Conservation (phyloP, 2,888 invertebrate species). For the Mactromeris polynyma region DNA sequence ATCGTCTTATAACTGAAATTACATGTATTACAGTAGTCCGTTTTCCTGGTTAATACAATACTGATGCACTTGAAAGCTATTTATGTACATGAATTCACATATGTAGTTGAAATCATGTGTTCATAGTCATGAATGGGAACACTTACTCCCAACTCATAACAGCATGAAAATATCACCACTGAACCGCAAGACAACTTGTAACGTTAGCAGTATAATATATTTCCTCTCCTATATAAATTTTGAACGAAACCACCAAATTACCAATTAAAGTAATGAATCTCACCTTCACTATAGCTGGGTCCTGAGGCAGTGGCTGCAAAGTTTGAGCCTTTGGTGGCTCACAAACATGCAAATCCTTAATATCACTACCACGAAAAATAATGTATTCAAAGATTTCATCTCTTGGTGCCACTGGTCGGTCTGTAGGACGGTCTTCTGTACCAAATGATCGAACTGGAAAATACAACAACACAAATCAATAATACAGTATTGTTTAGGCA, state of each 20-base stretch:
- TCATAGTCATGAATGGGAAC: too few species aligned
- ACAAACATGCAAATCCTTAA: conserved; percentile 98
- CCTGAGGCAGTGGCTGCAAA: conserved; percentile 90
- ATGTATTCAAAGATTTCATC: conserved; percentile 99
- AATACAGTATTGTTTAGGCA: background rate
- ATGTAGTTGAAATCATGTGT: too few species aligned
- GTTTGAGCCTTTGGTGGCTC: conserved; percentile 90
- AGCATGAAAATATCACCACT: background rate
- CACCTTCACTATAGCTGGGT: conserved; percentile 98
- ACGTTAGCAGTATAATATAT: too few species aligned
- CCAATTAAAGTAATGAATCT: conserved; percentile 48
- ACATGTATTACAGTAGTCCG: too few species aligned
- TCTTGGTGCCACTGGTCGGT: conserved; percentile 97
- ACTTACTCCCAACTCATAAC: too few species aligned
- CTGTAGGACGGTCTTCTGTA: conserved; percentile 98
- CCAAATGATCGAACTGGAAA: conserved; percentile 97
- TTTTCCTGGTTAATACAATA: too few species aligned
- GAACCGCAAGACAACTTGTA: too few species aligned
- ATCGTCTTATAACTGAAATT: too few species aligned
- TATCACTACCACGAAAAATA: conserved; percentile 98
- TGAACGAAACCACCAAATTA: too few species aligned
- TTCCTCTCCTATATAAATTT: too few species aligned
- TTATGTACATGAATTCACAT: too few species aligned
- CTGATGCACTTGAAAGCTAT: too few species aligned
- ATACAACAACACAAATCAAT: background rate